Evolutionary conservation across 1,140 invertebrate species (phyloP).

Genomic region (Periplaneta americana): DNA sequence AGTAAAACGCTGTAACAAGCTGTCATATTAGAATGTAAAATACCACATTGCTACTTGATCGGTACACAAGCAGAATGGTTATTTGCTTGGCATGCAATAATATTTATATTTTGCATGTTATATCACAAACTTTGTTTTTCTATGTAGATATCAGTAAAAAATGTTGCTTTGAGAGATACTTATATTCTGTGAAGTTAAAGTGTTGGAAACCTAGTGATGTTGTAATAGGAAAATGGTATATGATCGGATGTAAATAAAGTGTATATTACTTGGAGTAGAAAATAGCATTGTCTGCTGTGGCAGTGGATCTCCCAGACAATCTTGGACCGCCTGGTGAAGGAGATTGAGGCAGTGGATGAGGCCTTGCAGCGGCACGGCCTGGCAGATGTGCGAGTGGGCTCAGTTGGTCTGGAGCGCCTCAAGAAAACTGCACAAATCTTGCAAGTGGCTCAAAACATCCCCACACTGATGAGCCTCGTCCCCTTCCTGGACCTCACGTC

Average conservation of each 20-base stretch:
- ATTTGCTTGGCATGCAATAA: too few species aligned
- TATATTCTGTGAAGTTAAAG: too few species aligned
- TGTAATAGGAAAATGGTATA: too few species aligned
- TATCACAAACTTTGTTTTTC: too few species aligned
- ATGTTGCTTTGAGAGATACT: too few species aligned
- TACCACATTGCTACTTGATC: too few species aligned
- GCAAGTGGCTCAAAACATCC: conserved; percentile 56
- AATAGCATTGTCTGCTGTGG: conserved; percentile 22
- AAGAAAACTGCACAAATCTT: conserved; percentile 58
- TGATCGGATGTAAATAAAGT: not conserved
- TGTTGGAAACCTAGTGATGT: too few species aligned
- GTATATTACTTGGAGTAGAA: not conserved
- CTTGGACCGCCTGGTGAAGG: conserved; percentile 56
- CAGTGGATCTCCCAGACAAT: conserved; percentile 78
- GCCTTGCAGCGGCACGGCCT: conserved; percentile 59
- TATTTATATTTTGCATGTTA: too few species aligned
- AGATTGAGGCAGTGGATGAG: conserved; percentile 64
- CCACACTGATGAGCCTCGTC: conserved; percentile 60
- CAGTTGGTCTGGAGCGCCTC: conserved; percentile 59
- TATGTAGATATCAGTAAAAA: too few species aligned
- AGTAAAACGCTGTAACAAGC: too few species aligned
- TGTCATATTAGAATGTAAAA: too few species aligned
- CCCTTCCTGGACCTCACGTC: conserved; percentile 71
- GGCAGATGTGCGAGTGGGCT: conserved; percentile 62
- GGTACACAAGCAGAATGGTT: too few species aligned